Base-by-base conservation (phyloP, 2,113 vertebrate genomes). In the Willisornis vidua region DNA sequence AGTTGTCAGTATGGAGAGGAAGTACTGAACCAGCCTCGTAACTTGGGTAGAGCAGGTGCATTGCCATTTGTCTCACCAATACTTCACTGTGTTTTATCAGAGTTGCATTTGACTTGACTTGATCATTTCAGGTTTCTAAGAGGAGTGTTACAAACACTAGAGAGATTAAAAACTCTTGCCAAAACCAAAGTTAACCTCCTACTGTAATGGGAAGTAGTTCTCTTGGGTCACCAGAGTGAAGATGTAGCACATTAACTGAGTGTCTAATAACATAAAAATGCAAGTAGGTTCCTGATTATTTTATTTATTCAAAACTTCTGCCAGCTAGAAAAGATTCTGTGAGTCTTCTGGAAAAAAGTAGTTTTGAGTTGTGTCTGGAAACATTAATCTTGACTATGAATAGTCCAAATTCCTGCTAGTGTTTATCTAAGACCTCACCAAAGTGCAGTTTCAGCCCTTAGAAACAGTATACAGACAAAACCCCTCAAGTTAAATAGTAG, bases 381-480 rank as follows among this genome's bases (percentile, higher is more conserved):
- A 76, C 96, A 96, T 88, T 85, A 97, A 95, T 87, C 75, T 95
- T 95, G 95, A 95, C 90, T 85, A 80, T 58, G 83, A 97, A 97
- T 96, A 97, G 93, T 96, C 96, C 54, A 89, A 52, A 98, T 98
- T 97, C 96, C 93, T 97, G 84, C 59, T 83, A 26, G 23, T 93
- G 78, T 95, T 96, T 96, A 89, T 80, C 7, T 18, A 91, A 94
- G 65, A 79, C 48, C 78, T 93, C 96, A 95, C 73, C 66, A 93
- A 81, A 97, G 75, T 62, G 73, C 58, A 89, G 19, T 75, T 89
- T 52, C 77, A 95, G 37, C 33, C 49, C 77, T 89, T 93, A 62
- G 93, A 91, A 96, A 79, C 59, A 74, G 41, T 75, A 92, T 52
- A 76, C 37, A 70, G 84, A 77, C 24, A 92, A 28, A 74, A 78